phyloP scores from a whole-genome alignment of 2,113 vertebrate genomes.

The Brienomyrus brachyistius region DNA sequence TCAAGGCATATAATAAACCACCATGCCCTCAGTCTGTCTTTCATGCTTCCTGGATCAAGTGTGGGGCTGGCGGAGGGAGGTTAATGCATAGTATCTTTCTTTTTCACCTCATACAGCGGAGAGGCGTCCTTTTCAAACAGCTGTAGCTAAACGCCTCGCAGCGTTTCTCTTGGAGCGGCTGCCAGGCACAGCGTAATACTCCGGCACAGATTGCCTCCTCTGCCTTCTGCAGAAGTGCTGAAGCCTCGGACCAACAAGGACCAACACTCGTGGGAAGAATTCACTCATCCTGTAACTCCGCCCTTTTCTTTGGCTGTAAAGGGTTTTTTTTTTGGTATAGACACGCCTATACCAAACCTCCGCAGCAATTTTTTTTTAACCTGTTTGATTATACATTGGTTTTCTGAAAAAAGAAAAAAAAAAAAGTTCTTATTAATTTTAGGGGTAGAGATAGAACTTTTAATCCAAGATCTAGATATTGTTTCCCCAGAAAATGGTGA shows the following conservation, averaged over 20 bases:
- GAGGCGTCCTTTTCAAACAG: background rate
- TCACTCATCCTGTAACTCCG: background rate
- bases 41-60: background rate
- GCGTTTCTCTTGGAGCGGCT: background rate
- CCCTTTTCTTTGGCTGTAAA: background rate
- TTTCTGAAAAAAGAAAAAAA: background rate
- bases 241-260: conserved; percentile 31
- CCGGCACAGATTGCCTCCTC: background rate
- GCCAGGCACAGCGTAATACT: background rate
- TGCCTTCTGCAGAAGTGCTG: background rate
- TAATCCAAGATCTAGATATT: background rate
- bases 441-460: background rate
- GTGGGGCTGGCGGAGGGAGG: background rate
- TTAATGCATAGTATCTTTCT: background rate
- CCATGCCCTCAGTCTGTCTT: background rate
- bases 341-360: background rate
- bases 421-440: background rate
- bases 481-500: background rate
- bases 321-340: background rate
- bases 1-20: background rate
- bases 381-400: background rate
- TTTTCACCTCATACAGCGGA: background rate
- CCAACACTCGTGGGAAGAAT: conserved; percentile 44
- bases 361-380: background rate
- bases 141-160: background rate